Percentiles rank a stretch among this genome's conserved stretches.
These are phyloP conservation scores for Trisateles emortualis DNA, from an alignment of 2,888 invertebrate genomes.

Conservation along the genomic window DNA sequence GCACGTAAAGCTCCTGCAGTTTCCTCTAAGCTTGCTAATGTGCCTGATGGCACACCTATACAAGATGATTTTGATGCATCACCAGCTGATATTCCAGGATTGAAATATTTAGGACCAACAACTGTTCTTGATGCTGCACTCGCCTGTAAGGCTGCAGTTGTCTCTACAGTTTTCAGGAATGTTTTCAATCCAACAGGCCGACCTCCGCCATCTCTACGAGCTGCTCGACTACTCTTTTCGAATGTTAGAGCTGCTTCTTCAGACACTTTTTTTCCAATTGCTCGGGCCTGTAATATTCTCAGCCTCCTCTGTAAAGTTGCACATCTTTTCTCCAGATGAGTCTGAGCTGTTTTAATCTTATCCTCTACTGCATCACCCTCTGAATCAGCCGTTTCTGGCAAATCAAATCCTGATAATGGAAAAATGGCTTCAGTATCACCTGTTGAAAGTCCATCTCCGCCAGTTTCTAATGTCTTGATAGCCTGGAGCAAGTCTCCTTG, in stretches of 20 bases:
- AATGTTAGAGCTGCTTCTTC: slow-evolving; percentile 89
- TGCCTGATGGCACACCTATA: slow-evolving; percentile 87
- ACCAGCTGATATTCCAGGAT: slow-evolving; percentile 89
- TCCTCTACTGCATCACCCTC: slow-evolving; percentile 84
- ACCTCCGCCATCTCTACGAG: slow-evolving; percentile 86
- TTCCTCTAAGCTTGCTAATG: slow-evolving; percentile 89
- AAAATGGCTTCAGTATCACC: slow-evolving; percentile 83
- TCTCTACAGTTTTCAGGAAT: slow-evolving; percentile 77
- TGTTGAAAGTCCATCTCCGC: slow-evolving; percentile 72
- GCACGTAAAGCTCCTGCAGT: slow-evolving; percentile 91
- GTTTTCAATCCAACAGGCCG: slow-evolving; percentile 78
- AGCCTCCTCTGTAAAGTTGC: slow-evolving; percentile 91
- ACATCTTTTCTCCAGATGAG: slow-evolving; percentile 89
- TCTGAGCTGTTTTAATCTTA: slow-evolving; percentile 85
- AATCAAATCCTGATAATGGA: slow-evolving; percentile 76
- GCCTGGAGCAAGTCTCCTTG: slow-evolving; percentile 91
- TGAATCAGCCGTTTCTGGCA: slow-evolving; percentile 83
- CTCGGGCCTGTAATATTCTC: slow-evolving; percentile 91
- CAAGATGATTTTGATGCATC: slow-evolving; percentile 91
- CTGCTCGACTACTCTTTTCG: slow-evolving; percentile 92
- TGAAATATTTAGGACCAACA: slow-evolving; percentile 75
- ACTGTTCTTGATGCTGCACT: slow-evolving; percentile 73
- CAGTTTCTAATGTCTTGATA: slow-evolving; percentile 90
- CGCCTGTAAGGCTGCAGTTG: slow-evolving; percentile 76
- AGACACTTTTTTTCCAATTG: slow-evolving; percentile 92